Percentiles rank a stretch among this genome's conserved stretches.
Conservation (phyloP, 2,113 vertebrate genomes). For the Mustela nigripes region DNA sequence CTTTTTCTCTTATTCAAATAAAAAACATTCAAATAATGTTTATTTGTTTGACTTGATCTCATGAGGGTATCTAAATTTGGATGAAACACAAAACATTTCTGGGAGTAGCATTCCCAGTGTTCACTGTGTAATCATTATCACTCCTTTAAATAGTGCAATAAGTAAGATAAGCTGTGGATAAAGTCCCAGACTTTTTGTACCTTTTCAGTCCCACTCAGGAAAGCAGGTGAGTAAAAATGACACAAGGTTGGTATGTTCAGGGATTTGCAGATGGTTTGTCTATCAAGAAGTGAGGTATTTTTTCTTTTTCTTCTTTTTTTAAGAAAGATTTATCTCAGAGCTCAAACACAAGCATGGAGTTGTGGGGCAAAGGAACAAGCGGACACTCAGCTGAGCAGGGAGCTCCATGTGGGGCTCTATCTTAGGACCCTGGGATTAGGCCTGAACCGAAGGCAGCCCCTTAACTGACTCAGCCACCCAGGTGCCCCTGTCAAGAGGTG, state of each 20-base stretch:
- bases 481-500: neutral
- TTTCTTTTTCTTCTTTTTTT: no score
- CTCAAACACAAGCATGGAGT: no score
- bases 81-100: constrained; percentile 29
- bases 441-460: no score
- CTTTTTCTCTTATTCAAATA: constrained; percentile 13
- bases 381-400: no score
- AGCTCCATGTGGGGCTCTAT: no score
- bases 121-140: neutral
- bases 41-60: neutral
- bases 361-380: no score
- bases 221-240: neutral
- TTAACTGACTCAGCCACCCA: no score
- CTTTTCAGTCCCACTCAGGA: neutral
- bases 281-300: neutral
- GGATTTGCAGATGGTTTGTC: constrained; percentile 22
- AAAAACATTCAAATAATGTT: no score
- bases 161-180: neutral
- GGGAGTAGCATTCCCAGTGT: neutral
- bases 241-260: neutral
- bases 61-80: neutral
- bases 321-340: no score
- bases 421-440: no score
- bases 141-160: neutral
- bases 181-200: neutral